A percentile compares a stretch with the other conserved stretches of the same genome.
Evolutionary conservation across 2,888 invertebrate species (phyloP).

Genomic region (Bugula neritina): DNA sequence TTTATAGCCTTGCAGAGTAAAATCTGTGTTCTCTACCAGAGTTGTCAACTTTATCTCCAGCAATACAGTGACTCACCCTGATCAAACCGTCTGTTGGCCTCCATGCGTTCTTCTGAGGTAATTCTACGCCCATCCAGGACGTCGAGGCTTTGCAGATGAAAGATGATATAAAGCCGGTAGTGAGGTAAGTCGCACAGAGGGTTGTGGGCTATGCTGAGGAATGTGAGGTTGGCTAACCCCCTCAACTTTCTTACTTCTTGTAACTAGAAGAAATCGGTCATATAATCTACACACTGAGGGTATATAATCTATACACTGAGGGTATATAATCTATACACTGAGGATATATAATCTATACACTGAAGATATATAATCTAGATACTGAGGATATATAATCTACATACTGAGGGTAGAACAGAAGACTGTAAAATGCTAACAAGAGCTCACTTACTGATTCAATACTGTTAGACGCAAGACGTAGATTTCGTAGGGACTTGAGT

Average conservation of each 20-base stretch:
- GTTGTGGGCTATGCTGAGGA: constrained; percentile 45
- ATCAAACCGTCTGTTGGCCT: constrained; percentile 45
- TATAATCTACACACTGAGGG: too few relatives aligned
- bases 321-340: too few relatives aligned
- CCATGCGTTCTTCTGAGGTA: constrained; percentile 38
- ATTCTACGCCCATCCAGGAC: constrained; percentile 43
- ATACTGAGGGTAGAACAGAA: too few relatives aligned
- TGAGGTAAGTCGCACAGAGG: constrained; percentile 46
- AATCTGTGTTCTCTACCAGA: too few relatives aligned
- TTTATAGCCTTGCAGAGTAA: too few relatives aligned
- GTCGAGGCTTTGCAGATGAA: constrained; percentile 46
- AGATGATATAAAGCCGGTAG: constrained; percentile 43
- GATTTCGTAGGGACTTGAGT: constrained; percentile 41
- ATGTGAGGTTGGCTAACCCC: constrained; percentile 43
- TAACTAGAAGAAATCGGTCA: constrained; percentile 40
- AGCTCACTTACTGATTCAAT: constrained; percentile 33
- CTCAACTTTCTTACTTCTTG: constrained; percentile 48
- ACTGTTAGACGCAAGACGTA: constrained; percentile 44
- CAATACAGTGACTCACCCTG: constrained; percentile 36
- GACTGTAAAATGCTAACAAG: too few relatives aligned
- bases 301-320: too few relatives aligned
- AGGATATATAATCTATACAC: too few relatives aligned
- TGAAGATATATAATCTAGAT: too few relatives aligned
- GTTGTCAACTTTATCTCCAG: too few relatives aligned
- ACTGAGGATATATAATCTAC: too few relatives aligned